Evolutionary conservation across 2,113 vertebrate genomes (phyloP).

Genomic region (Python bivittatus): DNA sequence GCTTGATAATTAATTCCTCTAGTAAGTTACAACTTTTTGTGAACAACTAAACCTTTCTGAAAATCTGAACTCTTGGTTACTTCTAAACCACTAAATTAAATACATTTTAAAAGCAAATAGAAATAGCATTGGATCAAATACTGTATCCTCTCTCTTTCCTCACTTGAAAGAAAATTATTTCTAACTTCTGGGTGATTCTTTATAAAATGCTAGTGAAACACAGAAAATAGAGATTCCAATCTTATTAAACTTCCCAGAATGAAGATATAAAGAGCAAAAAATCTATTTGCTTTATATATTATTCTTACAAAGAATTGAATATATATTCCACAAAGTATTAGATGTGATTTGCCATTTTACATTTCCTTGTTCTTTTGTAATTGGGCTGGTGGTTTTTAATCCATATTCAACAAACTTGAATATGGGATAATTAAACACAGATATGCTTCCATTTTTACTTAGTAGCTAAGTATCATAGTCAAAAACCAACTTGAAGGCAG

Average conservation of each 20-base stretch:
- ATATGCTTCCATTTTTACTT: neutral
- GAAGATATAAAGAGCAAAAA: slow-evolving; percentile 21
- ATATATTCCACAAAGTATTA: slow-evolving; percentile 16
- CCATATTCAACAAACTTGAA: neutral
- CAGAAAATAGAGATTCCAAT: slow-evolving; percentile 38
- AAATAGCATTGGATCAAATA: slow-evolving; percentile 28
- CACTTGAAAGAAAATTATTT: slow-evolving; percentile 34
- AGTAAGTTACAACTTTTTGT: slow-evolving; percentile 31
- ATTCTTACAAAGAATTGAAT: slow-evolving; percentile 16
- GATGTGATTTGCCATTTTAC: neutral
- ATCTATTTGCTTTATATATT: slow-evolving; percentile 42
- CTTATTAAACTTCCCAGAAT: neutral
- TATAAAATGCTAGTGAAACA: slow-evolving; percentile 18
- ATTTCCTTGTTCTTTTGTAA: neutral
- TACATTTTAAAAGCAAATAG: neutral
- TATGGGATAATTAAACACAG: neutral
- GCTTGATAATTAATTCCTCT: slow-evolving; percentile 30
- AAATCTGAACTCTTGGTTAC: slow-evolving; percentile 18
- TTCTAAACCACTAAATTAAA: slow-evolving; percentile 41
- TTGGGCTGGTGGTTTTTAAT: neutral
- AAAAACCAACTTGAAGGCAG: neutral
- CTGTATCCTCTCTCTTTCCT: slow-evolving; percentile 43
- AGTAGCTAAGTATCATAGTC: neutral
- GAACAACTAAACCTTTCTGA: slow-evolving; percentile 19
- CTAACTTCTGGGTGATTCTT: slow-evolving; percentile 23